Conservation (phyloP, 2,888 invertebrate genomes). For the Maniola hyperantus region DNA sequence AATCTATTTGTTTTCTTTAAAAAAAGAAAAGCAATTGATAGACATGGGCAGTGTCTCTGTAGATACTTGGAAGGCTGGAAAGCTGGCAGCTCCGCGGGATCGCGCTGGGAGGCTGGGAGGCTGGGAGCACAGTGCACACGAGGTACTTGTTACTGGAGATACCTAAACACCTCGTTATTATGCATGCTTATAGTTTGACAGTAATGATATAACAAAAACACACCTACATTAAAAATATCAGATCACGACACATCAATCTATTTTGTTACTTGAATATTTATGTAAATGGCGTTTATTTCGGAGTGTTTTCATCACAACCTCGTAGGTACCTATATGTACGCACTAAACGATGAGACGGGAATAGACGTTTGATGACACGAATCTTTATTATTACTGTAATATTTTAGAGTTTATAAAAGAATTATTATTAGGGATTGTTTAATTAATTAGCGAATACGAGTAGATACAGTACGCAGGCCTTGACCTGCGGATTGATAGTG, state of each 20-base stretch:
- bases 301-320: not conserved
- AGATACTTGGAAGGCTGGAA: no score
- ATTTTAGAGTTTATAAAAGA: not conserved
- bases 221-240: slow-evolving; percentile 29
- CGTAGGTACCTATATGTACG: no score
- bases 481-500: slow-evolving; percentile 30
- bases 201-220: not conserved
- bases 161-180: no score
- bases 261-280: not conserved
- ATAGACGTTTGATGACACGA: not conserved
- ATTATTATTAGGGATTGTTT: slow-evolving; percentile 6
- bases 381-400: not conserved
- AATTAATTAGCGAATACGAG: slow-evolving; percentile 28
- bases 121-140: no score
- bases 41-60: no score
- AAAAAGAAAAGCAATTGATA: no score
- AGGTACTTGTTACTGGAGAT: no score
- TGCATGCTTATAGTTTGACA: not conserved
- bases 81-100: no score
- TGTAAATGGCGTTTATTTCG: not conserved
- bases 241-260: slow-evolving; percentile 24
- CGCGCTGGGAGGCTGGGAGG: no score
- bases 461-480: slow-evolving; percentile 13
- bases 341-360: not conserved
- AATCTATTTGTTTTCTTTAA: no score